Percentiles rank a stretch among this genome's conserved stretches.
Conservation (phyloP, 2,888 invertebrate species). For the Leptothorax acervorum region DNA sequence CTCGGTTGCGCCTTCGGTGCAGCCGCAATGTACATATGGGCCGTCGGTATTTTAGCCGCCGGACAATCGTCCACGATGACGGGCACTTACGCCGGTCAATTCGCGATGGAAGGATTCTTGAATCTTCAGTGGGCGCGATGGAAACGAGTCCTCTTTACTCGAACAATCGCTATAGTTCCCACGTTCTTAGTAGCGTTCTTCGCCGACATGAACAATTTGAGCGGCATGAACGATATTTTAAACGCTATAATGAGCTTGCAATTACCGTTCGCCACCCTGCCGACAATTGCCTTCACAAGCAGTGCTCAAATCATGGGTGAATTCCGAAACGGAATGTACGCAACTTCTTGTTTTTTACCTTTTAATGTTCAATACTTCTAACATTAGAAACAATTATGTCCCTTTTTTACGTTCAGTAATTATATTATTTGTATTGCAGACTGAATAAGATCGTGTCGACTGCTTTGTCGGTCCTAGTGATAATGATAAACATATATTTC, state of each 20-base stretch:
- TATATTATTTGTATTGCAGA: conserved; percentile 86
- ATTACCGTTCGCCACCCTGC: conserved; percentile 94
- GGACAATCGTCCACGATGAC: conserved; percentile 95
- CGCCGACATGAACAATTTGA: conserved; percentile 90
- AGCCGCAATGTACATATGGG: conserved; percentile 94
- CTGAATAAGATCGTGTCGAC: conserved; percentile 90
- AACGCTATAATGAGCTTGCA: conserved; percentile 96
- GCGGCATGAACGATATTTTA: conserved; percentile 93
- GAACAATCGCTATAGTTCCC: conserved; percentile 92
- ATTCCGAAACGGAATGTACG: conserved; percentile 93
- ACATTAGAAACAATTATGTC: background rate
- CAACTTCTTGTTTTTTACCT: conserved; percentile 60
- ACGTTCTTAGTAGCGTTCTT: conserved; percentile 91
- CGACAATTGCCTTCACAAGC: conserved; percentile 95
- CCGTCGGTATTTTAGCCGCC: conserved; percentile 92
- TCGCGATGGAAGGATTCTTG: conserved; percentile 95
- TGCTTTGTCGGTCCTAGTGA: conserved; percentile 90
- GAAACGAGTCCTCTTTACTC: conserved; percentile 94
- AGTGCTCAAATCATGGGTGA: conserved; percentile 93
- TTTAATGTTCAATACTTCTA: conserved; percentile 4
- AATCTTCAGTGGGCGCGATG: conserved; percentile 94
- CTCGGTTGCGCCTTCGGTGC: conserved; percentile 92
- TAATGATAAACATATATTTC: conserved; percentile 93
- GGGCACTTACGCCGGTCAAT: conserved; percentile 94
- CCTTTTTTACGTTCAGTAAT: background rate